Evolutionary conservation across 2,797 vertebrate genomes (phyloP).

Genomic region (Takifugu rubripes): DNA sequence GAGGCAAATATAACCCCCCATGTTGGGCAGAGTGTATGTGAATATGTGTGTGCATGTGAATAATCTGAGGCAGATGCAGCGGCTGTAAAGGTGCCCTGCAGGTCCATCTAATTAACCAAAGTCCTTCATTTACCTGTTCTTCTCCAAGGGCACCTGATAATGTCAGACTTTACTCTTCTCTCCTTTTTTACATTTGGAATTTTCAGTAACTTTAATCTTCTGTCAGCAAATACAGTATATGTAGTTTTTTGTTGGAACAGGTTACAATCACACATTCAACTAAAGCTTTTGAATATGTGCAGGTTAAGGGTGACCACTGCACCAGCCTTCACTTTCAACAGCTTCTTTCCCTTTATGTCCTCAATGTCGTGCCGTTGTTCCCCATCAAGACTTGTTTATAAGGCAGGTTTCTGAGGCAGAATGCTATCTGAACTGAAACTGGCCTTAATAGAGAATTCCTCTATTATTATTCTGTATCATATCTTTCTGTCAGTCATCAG

Average conservation of each 20-base stretch:
- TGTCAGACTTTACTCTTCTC: slow-evolving; percentile 24
- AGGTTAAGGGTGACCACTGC: no score
- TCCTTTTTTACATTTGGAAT: background rate
- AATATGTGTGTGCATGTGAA: slow-evolving; percentile 64
- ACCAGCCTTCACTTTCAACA: no score
- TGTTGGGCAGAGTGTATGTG: slow-evolving; percentile 29
- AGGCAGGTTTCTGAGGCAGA: slow-evolving; percentile 31
- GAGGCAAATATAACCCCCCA: slow-evolving; percentile 40
- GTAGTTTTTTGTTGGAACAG: no score
- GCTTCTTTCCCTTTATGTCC: no score
- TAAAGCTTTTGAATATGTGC: no score
- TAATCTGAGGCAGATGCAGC: slow-evolving; percentile 53
- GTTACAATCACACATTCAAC: no score
- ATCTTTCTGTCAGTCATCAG: slow-evolving; percentile 23
- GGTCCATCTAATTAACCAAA: slow-evolving; percentile 68
- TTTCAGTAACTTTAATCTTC: background rate
- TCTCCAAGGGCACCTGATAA: slow-evolving; percentile 50
- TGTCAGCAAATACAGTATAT: no score
- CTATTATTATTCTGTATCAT: slow-evolving; percentile 26
- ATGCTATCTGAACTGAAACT: slow-evolving; percentile 42
- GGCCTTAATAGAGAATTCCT: slow-evolving; percentile 57
- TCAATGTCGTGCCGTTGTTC: background rate
- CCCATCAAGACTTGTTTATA: slow-evolving; percentile 40
- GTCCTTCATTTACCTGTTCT: slow-evolving; percentile 53
- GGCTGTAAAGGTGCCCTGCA: slow-evolving; percentile 54